Conservation (phyloP, 2,888 invertebrate species). For the Stenodema calcarata region DNA sequence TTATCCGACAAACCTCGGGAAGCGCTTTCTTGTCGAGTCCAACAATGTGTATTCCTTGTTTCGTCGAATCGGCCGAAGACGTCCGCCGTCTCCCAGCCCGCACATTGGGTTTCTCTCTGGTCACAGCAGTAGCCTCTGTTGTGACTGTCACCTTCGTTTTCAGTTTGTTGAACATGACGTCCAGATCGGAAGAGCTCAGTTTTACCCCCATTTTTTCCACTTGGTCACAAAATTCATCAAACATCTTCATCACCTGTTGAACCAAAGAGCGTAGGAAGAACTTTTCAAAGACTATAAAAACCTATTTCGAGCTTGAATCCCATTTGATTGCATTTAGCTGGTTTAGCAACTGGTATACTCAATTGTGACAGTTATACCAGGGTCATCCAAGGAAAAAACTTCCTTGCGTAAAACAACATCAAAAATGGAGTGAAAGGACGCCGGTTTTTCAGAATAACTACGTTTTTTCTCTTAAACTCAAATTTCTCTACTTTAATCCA, state of each 20-base stretch:
- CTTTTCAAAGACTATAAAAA: too few relatives aligned
- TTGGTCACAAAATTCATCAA: slow-evolving; percentile 8
- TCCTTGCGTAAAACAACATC: too few relatives aligned
- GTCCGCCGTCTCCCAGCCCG: slow-evolving; percentile 49
- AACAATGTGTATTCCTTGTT: not conserved
- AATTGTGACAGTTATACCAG: too few relatives aligned
- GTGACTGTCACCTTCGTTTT: not conserved
- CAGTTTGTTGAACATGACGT: not conserved
- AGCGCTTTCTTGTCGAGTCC: not conserved
- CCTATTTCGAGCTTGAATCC: too few relatives aligned
- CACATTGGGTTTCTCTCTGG: not conserved
- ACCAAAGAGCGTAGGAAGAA: too few relatives aligned
- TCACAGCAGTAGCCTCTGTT: not conserved
- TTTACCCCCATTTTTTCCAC: not conserved
- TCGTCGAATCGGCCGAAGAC: not conserved
- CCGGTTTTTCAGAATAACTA: too few relatives aligned
- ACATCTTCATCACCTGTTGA: not conserved
- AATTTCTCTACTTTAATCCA: too few relatives aligned
- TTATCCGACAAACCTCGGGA: not conserved
- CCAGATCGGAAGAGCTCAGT: not conserved
- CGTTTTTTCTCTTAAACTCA: too few relatives aligned
- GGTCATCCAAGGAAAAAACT: too few relatives aligned
- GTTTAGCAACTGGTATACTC: too few relatives aligned
- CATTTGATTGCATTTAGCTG: too few relatives aligned
- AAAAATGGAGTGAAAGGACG: too few relatives aligned